phyloP scores from a whole-genome alignment of 2,888 invertebrate genomes.

The Lycia hirtaria region DNA sequence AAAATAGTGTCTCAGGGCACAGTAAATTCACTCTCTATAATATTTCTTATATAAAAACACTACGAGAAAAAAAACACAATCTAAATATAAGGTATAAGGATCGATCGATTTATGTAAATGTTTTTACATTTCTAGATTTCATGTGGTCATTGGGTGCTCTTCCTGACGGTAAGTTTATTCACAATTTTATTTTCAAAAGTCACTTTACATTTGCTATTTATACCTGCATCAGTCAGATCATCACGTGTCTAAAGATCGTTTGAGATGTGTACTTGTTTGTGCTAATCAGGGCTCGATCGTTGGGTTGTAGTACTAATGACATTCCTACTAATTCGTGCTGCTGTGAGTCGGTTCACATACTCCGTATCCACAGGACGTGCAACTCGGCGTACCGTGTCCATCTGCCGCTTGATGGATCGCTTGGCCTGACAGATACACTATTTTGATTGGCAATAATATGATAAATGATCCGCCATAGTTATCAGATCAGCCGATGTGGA shows the following conservation, averaged over 20 bases:
- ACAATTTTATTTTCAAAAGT: slow-evolving; percentile 69
- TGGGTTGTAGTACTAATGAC: slow-evolving; percentile 52
- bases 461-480: slow-evolving; percentile 79
- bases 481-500: slow-evolving; percentile 75
- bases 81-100: slow-evolving; percentile 77
- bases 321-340: slow-evolving; percentile 62
- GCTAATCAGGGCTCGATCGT: slow-evolving; percentile 51
- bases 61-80: slow-evolving; percentile 54
- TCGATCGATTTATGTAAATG: slow-evolving; percentile 85
- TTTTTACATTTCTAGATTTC: slow-evolving; percentile 95
- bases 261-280: slow-evolving; percentile 41
- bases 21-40: slow-evolving; percentile 55
- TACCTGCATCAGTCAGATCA: slow-evolving; percentile 65
- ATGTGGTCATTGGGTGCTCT: slow-evolving; percentile 99
- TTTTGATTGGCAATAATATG: slow-evolving; percentile 85
- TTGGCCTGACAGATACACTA: slow-evolving; percentile 83
- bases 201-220: slow-evolving; percentile 57
- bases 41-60: slow-evolving; percentile 55
- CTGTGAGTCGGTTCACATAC: slow-evolving; percentile 55
- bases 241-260: slow-evolving; percentile 46
- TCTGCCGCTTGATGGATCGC: slow-evolving; percentile 76
- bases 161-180: slow-evolving; percentile 95
- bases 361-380: background rate
- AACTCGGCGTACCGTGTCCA: slow-evolving; percentile 53
- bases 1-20: slow-evolving; percentile 85